A percentile compares a stretch with the other conserved stretches of the same genome.
Evolutionary conservation across 2,888 invertebrate species (phyloP).

Genomic region (Hydriomena furcata): DNA sequence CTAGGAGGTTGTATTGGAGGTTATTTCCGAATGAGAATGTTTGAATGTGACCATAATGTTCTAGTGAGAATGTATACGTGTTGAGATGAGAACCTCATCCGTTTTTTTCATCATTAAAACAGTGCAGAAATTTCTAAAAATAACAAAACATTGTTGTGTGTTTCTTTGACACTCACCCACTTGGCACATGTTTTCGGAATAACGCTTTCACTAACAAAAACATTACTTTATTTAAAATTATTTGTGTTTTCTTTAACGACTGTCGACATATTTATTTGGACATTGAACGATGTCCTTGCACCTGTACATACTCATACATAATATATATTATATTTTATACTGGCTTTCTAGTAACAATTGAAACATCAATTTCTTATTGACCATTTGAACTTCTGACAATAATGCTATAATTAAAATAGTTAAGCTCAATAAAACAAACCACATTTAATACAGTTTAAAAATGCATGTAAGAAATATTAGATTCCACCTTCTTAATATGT

Average conservation of each 20-base stretch:
- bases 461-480: no score
- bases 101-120: no score
- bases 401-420: slow-evolving; percentile 17
- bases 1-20: no score
- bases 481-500: neutral
- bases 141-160: slow-evolving; percentile 46
- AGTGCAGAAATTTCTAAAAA: slow-evolving; percentile 39
- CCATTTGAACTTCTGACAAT: slow-evolving; percentile 7
- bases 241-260: slow-evolving; percentile 35
- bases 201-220: slow-evolving; percentile 50
- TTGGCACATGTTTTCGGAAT: slow-evolving; percentile 58
- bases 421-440: neutral
- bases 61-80: no score
- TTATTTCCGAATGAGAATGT: no score
- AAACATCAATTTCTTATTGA: neutral
- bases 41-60: no score
- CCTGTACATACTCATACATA: slow-evolving; percentile 10
- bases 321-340: neutral
- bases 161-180: slow-evolving; percentile 75
- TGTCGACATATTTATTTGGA: slow-evolving; percentile 34
- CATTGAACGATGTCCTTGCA: slow-evolving; percentile 21
- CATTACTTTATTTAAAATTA: slow-evolving; percentile 41
- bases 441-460: no score
- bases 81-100: no score
- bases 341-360: neutral